Percentiles rank a stretch among this genome's conserved stretches.
phyloP scores from a whole-genome alignment of 2,113 vertebrate genomes.

The Antechinus stuartii region DNA sequence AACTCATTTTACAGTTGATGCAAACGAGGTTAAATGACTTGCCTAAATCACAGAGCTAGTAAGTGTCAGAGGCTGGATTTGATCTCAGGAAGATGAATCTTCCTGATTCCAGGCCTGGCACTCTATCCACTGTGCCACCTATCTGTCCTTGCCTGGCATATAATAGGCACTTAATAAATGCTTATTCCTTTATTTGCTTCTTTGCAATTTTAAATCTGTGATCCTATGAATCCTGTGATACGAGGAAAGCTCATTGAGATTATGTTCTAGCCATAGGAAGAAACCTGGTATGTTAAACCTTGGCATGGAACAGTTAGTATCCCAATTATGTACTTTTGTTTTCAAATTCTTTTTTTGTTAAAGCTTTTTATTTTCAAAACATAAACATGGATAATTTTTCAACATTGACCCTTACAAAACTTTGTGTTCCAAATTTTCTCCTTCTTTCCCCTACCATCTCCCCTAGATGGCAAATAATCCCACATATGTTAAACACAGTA shows the following conservation, averaged over 20 bases:
- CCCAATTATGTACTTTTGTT: background rate
- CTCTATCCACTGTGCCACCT: background rate
- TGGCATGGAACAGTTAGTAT: background rate
- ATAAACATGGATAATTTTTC: too few species aligned
- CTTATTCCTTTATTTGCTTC: background rate
- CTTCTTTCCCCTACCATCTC: too few species aligned
- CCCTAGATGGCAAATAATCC: too few species aligned
- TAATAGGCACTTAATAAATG: background rate
- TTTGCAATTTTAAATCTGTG: background rate
- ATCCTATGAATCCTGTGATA: background rate
- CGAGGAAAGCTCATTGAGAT: background rate
- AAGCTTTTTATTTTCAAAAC: too few species aligned
- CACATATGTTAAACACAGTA: too few species aligned
- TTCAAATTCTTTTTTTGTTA: too few species aligned
- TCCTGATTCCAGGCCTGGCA: background rate
- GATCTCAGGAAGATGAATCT: background rate
- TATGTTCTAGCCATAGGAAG: background rate
- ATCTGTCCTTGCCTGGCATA: background rate
- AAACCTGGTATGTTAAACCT: background rate
- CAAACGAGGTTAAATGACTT: background rate
- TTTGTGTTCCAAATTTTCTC: too few species aligned
- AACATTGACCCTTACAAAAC: too few species aligned
- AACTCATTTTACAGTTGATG: background rate
- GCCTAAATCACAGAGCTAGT: background rate
- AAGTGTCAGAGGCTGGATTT: background rate